Base-by-base conservation (phyloP, 2,888 invertebrate genomes). In the Venusia cambrica region DNA sequence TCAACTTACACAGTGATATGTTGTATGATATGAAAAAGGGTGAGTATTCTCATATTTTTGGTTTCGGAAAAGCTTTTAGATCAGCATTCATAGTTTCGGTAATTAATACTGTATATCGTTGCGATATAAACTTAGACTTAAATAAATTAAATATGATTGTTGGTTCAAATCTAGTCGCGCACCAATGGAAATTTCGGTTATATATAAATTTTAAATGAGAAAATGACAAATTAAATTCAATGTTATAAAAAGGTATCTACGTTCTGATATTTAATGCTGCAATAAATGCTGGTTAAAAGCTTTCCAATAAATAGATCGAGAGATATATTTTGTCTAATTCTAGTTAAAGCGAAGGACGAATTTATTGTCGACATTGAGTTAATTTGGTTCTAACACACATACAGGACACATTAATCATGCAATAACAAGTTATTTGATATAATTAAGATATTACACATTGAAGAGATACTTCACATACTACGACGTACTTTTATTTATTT, bases 301-400 rank as follows among this genome's bases (percentile, higher is more conserved):
- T n/a, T 36, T 17, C 15, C 8, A 5, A 33, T 16, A 41, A 38
- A 32, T 32, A 45, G 25, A n/a, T n/a, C n/a, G n/a, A n/a, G n/a
- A 36, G 33, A 17, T 14, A 20, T 17, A 16, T n/a, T 39, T 34
- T 31, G n/a, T 48, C 48, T 51, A 51, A 48, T 69, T 55, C 75
- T 83, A 83, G 61, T 84, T 85, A 85, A 84, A 85, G 85, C 85
- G 74, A 80, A 80, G 83, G 85, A 84, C 81, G 78, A 73, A 64
- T 85, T 50, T 85, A 85, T 85, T 85, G 85, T 85, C 85, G 66
- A 73, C 62, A 70, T 70, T 73, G 65, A 41, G 29, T 39, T 64
- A 62, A 66, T 59, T 62, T 71, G 70, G 57, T 72, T 64, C 44
- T 54, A 55, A 52, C 51, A 54, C 56, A 61, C 57, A 41, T 49